Conservation (phyloP, 2,888 invertebrate genomes). For the Odontocerum albicorne region DNA sequence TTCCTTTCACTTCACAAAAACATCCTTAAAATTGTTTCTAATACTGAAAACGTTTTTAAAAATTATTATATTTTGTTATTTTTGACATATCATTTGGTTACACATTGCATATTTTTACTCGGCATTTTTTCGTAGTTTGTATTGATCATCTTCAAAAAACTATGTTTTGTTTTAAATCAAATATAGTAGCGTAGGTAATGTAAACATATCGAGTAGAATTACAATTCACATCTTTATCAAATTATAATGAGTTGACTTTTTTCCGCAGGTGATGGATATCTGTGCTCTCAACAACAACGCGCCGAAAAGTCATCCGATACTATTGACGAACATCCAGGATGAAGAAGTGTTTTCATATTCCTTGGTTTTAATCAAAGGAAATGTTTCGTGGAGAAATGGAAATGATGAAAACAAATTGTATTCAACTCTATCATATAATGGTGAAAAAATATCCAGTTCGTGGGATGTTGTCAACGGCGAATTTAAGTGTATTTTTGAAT, state of each 20-base stretch:
- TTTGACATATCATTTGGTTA: too few species aligned
- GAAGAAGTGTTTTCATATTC: constrained; percentile 64
- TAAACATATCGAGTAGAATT: too few species aligned
- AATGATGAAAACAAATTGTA: constrained; percentile 52
- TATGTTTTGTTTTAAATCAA: too few species aligned
- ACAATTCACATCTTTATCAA: too few species aligned
- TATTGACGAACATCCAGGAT: constrained; percentile 62
- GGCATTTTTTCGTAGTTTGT: too few species aligned
- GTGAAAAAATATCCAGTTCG: constrained; percentile 48
- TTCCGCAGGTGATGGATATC: constrained; percentile 35
- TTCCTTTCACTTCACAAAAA: too few species aligned
- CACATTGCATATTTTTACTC: too few species aligned
- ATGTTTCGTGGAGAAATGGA: constrained; percentile 48
- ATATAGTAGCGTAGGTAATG: too few species aligned
- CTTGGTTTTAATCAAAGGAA: constrained; percentile 62
- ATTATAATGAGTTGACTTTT: constrained; percentile 3
- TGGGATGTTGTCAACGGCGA: constrained; percentile 68
- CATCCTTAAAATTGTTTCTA: too few species aligned
- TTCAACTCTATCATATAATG: constrained; percentile 46
- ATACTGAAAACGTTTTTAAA: too few species aligned
- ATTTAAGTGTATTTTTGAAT: constrained; percentile 69
- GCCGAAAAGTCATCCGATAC: constrained; percentile 40
- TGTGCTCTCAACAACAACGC: constrained; percentile 39
- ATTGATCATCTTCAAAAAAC: too few species aligned
- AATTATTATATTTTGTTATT: too few species aligned